Evolutionary conservation across 2,888 invertebrate genomes (phyloP), one percentile per base, ranked within the genome.

Genomic region (Sepioteuthis lessoniana): DNA sequence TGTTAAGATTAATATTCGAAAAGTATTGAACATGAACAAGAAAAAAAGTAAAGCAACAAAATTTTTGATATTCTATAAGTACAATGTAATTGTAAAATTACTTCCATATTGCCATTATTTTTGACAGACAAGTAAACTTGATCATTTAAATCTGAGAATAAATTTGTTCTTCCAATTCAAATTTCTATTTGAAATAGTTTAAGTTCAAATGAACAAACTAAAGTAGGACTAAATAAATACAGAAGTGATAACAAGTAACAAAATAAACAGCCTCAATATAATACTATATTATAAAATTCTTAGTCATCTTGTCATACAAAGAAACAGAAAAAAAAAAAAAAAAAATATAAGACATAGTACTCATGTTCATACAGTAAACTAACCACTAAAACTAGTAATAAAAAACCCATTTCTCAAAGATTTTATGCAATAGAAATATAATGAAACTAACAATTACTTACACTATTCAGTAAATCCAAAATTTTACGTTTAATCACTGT

Each of bases 401-500:
- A 76, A 76, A 76, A 76, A 8, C 21, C 7, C 7, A 28, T 60
- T 60, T 4, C 16, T 31, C n/a, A 76, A 8, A 5, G 28, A 76
- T 25, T 21, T 3, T 4, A 21, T 55, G 0, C 16, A 0, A n/a
- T 16, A n/a, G 16, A 76, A 76, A 76, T n/a, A 76, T 16, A 76
- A 76, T 13, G 19, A 76, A 76, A 76, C 19, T 19, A n/a, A 76
- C 19, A 35, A 76, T 76, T 76, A 76, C 96, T 95, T 94, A 97
- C 97, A 94, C 95, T 95, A 93, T 96, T 96, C 90, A 96, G 95
- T 16, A 96, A 95, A 91, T 97, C 96, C 96, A 97, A 95, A 25
- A 96, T 95, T 94, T 98, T 98, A 94, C 98, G 98, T 95, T 98
- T 98, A 90, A 99, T 98, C 21, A 99, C 98, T 91, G 98, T 98